Percentiles rank a stretch among this genome's conserved stretches.
These are phyloP conservation scores for Neotoxoptera formosana DNA, from an alignment of 1,140 invertebrate genomes.

Conservation along the genomic window DNA sequence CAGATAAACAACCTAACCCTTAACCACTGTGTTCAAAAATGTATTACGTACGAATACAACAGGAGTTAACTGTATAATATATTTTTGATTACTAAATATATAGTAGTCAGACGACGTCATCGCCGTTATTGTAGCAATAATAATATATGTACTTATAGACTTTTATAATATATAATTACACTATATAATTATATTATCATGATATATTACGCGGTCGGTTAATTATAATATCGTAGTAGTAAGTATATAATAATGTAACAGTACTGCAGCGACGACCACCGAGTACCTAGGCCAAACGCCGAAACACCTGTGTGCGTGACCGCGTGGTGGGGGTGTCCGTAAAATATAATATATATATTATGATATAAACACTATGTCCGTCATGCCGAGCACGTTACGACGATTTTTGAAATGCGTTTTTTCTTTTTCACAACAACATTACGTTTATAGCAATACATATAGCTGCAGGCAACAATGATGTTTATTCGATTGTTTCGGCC, in stretches of 20 bases:
- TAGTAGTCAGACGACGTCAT: background rate
- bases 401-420: background rate
- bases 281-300: background rate
- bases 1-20: too few species aligned
- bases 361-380: background rate
- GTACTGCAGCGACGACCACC: background rate
- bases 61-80: background rate
- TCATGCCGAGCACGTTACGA: background rate
- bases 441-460: background rate
- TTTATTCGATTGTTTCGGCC: background rate
- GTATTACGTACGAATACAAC: background rate
- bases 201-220: background rate
- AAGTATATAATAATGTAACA: background rate
- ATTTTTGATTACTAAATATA: background rate
- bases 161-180: background rate
- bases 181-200: background rate
- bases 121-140: background rate
- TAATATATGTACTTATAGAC: background rate
- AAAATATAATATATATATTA: background rate
- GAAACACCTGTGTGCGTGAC: slow-evolving; percentile 5
- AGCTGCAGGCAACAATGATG: background rate
- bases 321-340: background rate
- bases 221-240: background rate
- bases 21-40: background rate
- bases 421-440: background rate